These are phyloP conservation scores for Neoitamus cyanurus DNA, from an alignment of 2,888 invertebrate species.

Conservation along the genomic window DNA sequence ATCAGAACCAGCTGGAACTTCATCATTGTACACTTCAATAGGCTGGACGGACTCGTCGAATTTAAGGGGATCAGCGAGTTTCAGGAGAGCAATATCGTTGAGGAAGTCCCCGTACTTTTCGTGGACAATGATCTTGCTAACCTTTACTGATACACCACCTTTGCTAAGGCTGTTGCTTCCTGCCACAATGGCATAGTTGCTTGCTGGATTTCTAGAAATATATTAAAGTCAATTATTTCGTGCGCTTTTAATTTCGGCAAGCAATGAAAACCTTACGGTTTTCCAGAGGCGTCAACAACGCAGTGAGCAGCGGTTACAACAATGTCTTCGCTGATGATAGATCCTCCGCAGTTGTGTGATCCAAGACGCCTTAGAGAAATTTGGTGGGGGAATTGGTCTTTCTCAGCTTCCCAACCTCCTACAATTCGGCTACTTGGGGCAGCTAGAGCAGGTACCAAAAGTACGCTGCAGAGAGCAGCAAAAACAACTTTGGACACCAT, in stretches of 20 bases:
- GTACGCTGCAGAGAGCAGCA: not conserved
- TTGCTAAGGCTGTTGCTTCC: not conserved
- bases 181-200: not conserved
- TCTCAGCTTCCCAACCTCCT: constrained; percentile 47
- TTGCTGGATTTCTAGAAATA: not conserved
- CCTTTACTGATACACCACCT: not conserved
- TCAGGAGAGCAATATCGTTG: constrained; percentile 50
- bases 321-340: constrained; percentile 66
- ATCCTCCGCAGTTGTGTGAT: constrained; percentile 68
- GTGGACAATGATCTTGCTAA: constrained; percentile 43
- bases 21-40: constrained; percentile 39
- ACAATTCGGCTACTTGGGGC: constrained; percentile 44
- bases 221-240: not conserved
- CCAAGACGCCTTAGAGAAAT: constrained; percentile 56
- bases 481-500: constrained; percentile 13
- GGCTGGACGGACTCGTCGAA: constrained; percentile 42
- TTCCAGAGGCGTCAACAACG: constrained; percentile 57
- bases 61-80: constrained; percentile 35
- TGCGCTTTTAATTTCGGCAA: not conserved
- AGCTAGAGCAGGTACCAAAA: not conserved
- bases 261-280: not conserved
- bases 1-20: constrained; percentile 27
- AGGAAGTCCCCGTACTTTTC: constrained; percentile 48
- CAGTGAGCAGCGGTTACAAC: constrained; percentile 71
- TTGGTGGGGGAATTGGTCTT: constrained; percentile 48